These are phyloP conservation scores for Apogon hyalosoma DNA, from an alignment of 2,797 vertebrate species.

Conservation along the genomic window DNA sequence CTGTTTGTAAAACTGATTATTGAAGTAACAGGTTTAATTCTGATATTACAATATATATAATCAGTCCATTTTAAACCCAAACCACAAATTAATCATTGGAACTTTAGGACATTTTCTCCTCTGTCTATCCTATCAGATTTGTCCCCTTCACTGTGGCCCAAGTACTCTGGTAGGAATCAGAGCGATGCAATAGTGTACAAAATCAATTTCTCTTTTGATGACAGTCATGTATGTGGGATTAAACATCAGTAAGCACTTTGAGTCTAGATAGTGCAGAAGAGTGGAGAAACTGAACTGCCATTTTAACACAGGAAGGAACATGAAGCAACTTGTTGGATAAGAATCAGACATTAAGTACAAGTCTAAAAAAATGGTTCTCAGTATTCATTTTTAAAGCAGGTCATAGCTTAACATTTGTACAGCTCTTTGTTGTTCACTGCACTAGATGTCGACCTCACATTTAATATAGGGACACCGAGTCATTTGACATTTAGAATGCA, in stretches of 20 bases:
- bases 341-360: not conserved
- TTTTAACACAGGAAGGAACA: not conserved
- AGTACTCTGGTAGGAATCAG: not conserved
- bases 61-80: too few relatives aligned
- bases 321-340: not conserved
- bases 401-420: not conserved
- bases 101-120: too few relatives aligned
- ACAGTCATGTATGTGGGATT: constrained; percentile 20
- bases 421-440: constrained; percentile 16
- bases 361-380: constrained; percentile 1
- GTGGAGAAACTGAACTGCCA: constrained; percentile 3
- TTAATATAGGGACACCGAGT: constrained; percentile 23
- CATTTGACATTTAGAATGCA: constrained; percentile 23
- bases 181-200: constrained; percentile 2
- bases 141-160: too few relatives aligned
- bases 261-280: constrained; percentile 17
- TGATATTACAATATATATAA: too few relatives aligned
- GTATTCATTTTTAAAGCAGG: constrained; percentile 14
- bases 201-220: constrained; percentile 26
- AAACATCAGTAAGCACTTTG: constrained; percentile 9
- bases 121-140: too few relatives aligned
- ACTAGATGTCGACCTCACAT: constrained; percentile 20
- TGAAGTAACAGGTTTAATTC: too few relatives aligned
- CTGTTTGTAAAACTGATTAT: too few relatives aligned
- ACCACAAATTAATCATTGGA: too few relatives aligned